Evolutionary conservation across 2,113 vertebrate species (phyloP).

Genomic region (Apeltes quadracus): DNA sequence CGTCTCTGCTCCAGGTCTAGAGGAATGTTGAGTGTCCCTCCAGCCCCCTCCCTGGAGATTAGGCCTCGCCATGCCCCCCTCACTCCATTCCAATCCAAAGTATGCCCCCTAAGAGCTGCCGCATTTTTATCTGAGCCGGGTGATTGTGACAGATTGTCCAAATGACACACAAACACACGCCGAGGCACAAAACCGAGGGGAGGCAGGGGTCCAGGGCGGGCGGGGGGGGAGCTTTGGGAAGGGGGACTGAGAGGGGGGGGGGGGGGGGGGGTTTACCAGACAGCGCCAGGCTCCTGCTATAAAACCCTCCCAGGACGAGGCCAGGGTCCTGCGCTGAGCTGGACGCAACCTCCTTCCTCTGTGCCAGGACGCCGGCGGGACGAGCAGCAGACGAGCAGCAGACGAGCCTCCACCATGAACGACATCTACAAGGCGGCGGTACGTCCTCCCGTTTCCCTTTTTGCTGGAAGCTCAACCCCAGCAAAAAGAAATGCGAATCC

Average conservation of each 20-base stretch:
- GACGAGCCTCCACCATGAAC: conserved; percentile 75
- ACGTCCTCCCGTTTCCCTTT: conserved; percentile 45
- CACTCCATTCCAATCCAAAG: conserved; percentile 74
- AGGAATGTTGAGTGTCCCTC: conserved; percentile 79
- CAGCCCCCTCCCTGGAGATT: conserved; percentile 69
- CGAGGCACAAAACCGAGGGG: conserved; percentile 49
- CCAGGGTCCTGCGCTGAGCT: conserved; percentile 72
- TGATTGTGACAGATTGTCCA: conserved; percentile 79
- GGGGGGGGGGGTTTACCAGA: conserved; percentile 60
- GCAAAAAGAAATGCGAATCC: background rate
- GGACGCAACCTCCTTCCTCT: conserved; percentile 60
- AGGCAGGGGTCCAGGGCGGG: conserved; percentile 53
- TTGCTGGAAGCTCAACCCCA: conserved; percentile 24
- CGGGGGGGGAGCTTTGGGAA: too few species aligned
- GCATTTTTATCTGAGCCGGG: conserved; percentile 80
- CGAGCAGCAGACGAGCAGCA: conserved; percentile 69
- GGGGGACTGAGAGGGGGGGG: conserved; percentile 58
- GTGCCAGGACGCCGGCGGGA: conserved; percentile 65
- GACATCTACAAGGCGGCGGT: conserved; percentile 83
- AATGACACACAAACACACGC: conserved; percentile 68
- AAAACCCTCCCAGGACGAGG: conserved; percentile 69
- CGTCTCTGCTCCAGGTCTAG: conserved; percentile 51
- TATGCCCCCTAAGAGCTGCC: conserved; percentile 73
- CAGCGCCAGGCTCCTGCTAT: conserved; percentile 61
- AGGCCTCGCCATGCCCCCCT: conserved; percentile 48